Evolutionary conservation across 2,797 vertebrate species (phyloP).

Genomic region (Protonibea diacanthus): DNA sequence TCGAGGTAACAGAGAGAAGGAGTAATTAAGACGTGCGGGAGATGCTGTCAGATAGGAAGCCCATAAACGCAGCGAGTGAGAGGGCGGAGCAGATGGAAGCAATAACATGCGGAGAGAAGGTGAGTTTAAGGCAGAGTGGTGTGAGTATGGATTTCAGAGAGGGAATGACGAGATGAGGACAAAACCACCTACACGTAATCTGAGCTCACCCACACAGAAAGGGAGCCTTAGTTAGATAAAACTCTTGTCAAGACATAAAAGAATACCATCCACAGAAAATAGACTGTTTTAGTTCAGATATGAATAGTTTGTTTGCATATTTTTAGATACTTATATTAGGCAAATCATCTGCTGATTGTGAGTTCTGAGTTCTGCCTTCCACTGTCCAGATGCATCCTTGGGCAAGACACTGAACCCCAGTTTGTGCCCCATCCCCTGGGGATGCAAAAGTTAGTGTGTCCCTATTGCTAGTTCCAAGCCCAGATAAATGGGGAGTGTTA

Average conservation of each 20-base stretch:
- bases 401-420: too few relatives aligned
- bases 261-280: neutral
- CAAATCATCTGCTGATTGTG: too few relatives aligned
- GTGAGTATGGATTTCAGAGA: slow-evolving; percentile 17
- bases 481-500: too few relatives aligned
- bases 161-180: neutral
- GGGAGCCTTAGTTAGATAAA: neutral
- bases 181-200: slow-evolving; percentile 18
- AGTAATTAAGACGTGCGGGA: slow-evolving; percentile 57
- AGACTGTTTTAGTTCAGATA: neutral
- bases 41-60: slow-evolving; percentile 43
- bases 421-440: too few relatives aligned
- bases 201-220: slow-evolving; percentile 4
- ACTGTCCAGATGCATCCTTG: too few relatives aligned
- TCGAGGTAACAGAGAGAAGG: slow-evolving; percentile 42
- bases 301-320: neutral
- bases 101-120: slow-evolving; percentile 24
- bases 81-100: slow-evolving; percentile 34
- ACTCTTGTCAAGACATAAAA: neutral
- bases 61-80: slow-evolving; percentile 3
- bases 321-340: neutral
- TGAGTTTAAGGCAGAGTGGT: slow-evolving; percentile 24
- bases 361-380: too few relatives aligned
- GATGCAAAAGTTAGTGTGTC: too few relatives aligned
- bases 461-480: too few relatives aligned